phyloP scores from a whole-genome alignment of 1,140 invertebrate genomes.

The Drosophila albomicans region DNA sequence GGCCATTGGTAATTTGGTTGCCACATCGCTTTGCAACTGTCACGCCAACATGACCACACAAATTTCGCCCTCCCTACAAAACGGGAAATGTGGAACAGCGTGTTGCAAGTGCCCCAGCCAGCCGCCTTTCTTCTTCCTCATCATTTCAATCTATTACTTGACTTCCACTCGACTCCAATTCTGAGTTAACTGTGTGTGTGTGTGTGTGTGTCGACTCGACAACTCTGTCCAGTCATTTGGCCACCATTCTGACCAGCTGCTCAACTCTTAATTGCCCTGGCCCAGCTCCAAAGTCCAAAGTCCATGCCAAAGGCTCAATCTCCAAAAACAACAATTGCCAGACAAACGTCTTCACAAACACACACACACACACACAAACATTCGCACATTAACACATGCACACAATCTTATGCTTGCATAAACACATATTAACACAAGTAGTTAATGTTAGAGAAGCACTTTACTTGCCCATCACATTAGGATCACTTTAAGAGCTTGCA shows the following conservation, averaged over 20 bases:
- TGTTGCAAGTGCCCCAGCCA: background rate
- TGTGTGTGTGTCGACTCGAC: background rate
- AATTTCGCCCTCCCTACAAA: conserved; percentile 1
- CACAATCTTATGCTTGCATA: background rate
- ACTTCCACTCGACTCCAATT: conserved; percentile 12
- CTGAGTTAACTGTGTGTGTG: background rate
- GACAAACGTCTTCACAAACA: conserved; percentile 7
- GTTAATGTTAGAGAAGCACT: background rate
- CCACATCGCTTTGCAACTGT: conserved; percentile 28
- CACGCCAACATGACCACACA: conserved; percentile 41
- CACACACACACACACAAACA: background rate
- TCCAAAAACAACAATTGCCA: background rate
- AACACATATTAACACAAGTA: conserved; percentile 5
- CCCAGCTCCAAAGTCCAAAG: no score
- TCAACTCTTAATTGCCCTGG: conserved; percentile 13
- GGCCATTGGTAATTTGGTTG: conserved; percentile 7
- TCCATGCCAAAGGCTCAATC: background rate
- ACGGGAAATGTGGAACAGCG: conserved; percentile 14
- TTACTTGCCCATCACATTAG: background rate
- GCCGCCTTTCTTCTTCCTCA: no score
- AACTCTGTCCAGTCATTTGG: conserved; percentile 24
- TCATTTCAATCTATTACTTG: conserved; percentile 13
- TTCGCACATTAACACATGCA: background rate
- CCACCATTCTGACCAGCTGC: conserved; percentile 17
- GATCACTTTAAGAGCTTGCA: background rate